Base-by-base conservation (phyloP, 2,888 invertebrate genomes). In the Frankliniella intonsa region DNA sequence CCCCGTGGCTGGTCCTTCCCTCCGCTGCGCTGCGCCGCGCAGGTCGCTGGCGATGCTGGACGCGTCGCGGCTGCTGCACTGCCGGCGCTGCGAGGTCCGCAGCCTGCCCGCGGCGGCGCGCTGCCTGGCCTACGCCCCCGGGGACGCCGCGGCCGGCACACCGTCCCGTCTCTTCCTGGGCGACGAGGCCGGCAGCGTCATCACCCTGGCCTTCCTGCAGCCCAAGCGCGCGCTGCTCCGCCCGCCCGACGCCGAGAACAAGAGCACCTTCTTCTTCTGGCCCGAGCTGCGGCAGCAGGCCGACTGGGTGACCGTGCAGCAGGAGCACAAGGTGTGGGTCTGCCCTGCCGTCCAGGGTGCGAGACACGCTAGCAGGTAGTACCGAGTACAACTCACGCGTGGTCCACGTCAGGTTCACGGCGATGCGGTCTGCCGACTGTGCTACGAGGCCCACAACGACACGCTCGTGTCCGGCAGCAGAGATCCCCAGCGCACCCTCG, bases 21-120 rank as follows among this genome's bases (percentile, higher is more conserved):
- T 38, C 38, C 38, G 38, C 38, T 38, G 38, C 38, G 38, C 38
- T 38, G 5, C 38, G 38, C 38, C 5, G 38, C 38, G 14, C 69
- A 76, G 69, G 25, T 76, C 69, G 69, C 69, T 76, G 69, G 25
- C 69, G 69, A 76, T 76, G 69, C 69, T 76, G 69, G 69, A 92
- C 85, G 91, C 90, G 0, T 89, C 90, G 0, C 90, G 91, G 0
- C 86, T 92, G 50, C 89, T 90, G 0, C 92, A 92, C 85, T 88
- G 89, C 0, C 90, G 91, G 0, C 86, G 90, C 5, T 91, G 90
- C 87, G 89, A 91, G 84, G 89, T 92, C 85, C 89, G 91, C 9
- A 91, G 85, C 38, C 62, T 85, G 51, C 84, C 84, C 22, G 84
- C 84, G 80, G 83, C 83, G 12, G 85, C 85, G 22, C 83, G 82